Evolutionary conservation across 2,113 vertebrate species (phyloP), one percentile per base, ranked within the genome.

Genomic region (Myrmecophaga tridactyla): DNA sequence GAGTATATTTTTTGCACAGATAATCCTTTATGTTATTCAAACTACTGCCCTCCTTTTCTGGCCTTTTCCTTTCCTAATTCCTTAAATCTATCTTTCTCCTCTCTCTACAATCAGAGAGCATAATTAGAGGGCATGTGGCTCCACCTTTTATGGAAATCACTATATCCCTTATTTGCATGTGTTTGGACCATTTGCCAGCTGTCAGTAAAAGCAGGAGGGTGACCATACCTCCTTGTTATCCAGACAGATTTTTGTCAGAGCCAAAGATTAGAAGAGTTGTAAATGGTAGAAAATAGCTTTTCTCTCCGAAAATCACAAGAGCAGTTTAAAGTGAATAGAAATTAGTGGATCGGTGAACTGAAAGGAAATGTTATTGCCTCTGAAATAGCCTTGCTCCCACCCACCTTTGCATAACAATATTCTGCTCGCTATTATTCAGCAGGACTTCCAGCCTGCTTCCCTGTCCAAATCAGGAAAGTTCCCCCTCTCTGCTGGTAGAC

Each of bases 341-440:
- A 96, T 96, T 95, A 97, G 95, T 90, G 75, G 96, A 89, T 96
- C 94, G n/a, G 88, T 97, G 96, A 96, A 96, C 96, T 94, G 96
- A 96, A 97, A 97, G 96, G 86, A 97, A 94, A 96, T 7, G 4
- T 96, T 92, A 97, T 94, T 96, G 94, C 92, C 85, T 97, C 81
- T 95, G 94, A 95, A 97, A 97, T 76, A 96, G 92, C 75, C 88
- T 96, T 83, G 96, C 82, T 95, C 77, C 84, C 92, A 70, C 88
- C 86, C 75, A 96, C 83, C 86, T 97, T 95, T 97, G 94, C 97
- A 97, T 97, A 89, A 97, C 97, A 97, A 97, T 96, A 86, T 94
- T 90, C 85, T 53, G 58, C 92, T 93, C 85, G 90, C 93, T 92
- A 85, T 94, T 96, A 65, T 73, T 67, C 60, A 75, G 72, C 75